Evolutionary conservation across 1,140 invertebrate genomes (phyloP).

Genomic region (Drosophila subobscura): DNA sequence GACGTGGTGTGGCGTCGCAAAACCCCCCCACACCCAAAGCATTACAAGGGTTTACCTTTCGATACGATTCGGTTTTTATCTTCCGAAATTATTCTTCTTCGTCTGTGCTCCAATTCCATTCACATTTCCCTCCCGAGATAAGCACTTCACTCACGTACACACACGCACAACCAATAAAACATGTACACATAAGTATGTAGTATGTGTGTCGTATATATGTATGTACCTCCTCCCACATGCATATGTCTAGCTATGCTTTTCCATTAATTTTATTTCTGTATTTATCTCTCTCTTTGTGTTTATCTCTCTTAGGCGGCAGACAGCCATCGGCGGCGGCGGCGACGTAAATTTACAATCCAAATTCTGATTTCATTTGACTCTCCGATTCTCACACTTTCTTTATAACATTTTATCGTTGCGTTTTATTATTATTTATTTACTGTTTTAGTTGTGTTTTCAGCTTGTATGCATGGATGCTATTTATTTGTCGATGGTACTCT

Average conservation of each 20-base stretch:
- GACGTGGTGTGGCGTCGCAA: slow-evolving; percentile 17
- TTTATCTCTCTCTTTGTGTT: slow-evolving; percentile 77
- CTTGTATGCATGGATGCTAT: slow-evolving; percentile 53
- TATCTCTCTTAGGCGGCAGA: slow-evolving; percentile 61
- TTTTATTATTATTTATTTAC: slow-evolving; percentile 24
- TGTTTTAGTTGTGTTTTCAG: slow-evolving; percentile 43
- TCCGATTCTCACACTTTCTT: slow-evolving; percentile 73
- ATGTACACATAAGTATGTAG: slow-evolving; percentile 15
- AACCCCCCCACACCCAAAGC: not conserved
- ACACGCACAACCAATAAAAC: slow-evolving; percentile 45
- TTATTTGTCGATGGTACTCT: slow-evolving; percentile 49
- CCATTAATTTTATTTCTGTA: slow-evolving; percentile 80
- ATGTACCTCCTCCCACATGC: slow-evolving; percentile 3
- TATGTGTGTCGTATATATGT: slow-evolving; percentile 8
- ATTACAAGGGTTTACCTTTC: slow-evolving; percentile 25
- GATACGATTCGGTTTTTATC: slow-evolving; percentile 36
- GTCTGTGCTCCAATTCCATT: slow-evolving; percentile 50
- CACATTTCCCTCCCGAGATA: slow-evolving; percentile 66
- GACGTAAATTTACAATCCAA: slow-evolving; percentile 74
- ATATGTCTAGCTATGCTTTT: slow-evolving; percentile 62
- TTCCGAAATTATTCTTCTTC: slow-evolving; percentile 51
- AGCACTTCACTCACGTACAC: slow-evolving; percentile 39
- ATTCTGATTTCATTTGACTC: slow-evolving; percentile 65
- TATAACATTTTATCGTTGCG: slow-evolving; percentile 40
- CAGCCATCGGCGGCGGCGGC: slow-evolving; percentile 25